Evolutionary conservation across 1,140 invertebrate genomes (phyloP).

Genomic region (Drosophila watanabei): DNA sequence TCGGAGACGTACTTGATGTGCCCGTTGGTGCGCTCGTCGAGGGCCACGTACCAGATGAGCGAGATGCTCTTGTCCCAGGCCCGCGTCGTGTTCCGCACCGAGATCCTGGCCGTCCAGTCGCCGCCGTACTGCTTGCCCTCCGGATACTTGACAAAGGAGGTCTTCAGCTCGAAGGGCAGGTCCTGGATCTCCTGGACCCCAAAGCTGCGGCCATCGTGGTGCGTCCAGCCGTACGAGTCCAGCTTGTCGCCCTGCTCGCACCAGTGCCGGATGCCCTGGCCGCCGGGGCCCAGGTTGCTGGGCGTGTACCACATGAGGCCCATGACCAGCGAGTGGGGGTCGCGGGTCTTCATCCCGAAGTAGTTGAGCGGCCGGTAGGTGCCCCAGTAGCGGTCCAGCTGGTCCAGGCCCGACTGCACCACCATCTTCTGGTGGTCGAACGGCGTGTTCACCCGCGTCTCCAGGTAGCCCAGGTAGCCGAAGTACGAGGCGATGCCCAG

Average conservation of each 20-base stretch:
- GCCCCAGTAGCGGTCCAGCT: slow-evolving; percentile 96
- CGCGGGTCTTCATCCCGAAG: slow-evolving; percentile 95
- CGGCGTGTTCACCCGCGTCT: slow-evolving; percentile 95
- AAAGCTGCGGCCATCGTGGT: slow-evolving; percentile 97
- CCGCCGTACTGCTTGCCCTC: slow-evolving; percentile 93
- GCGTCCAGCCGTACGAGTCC: slow-evolving; percentile 93
- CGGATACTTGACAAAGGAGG: slow-evolving; percentile 94
- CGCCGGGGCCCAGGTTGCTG: slow-evolving; percentile 88
- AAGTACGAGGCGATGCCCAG: slow-evolving; percentile 90
- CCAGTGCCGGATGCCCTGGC: slow-evolving; percentile 94
- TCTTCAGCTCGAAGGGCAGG: slow-evolving; percentile 91
- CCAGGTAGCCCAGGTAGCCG: slow-evolving; percentile 93
- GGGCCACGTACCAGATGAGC: slow-evolving; percentile 91
- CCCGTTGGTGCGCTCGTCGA: slow-evolving; percentile 90
- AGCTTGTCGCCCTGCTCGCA: slow-evolving; percentile 96
- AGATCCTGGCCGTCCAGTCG: slow-evolving; percentile 96
- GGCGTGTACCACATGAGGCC: slow-evolving; percentile 99
- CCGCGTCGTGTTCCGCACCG: slow-evolving; percentile 87
- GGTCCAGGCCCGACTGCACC: slow-evolving; percentile 88
- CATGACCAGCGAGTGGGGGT: slow-evolving; percentile 94
- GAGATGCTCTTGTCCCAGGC: slow-evolving; percentile 87
- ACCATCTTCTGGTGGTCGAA: slow-evolving; percentile 89
- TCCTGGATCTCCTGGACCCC: slow-evolving; percentile 97
- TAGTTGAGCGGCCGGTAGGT: slow-evolving; percentile 95
- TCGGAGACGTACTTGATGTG: slow-evolving; percentile 87